These are phyloP conservation scores for Psylliodes chrysocephalus DNA, from an alignment of 2,888 invertebrate genomes.

Conservation along the genomic window DNA sequence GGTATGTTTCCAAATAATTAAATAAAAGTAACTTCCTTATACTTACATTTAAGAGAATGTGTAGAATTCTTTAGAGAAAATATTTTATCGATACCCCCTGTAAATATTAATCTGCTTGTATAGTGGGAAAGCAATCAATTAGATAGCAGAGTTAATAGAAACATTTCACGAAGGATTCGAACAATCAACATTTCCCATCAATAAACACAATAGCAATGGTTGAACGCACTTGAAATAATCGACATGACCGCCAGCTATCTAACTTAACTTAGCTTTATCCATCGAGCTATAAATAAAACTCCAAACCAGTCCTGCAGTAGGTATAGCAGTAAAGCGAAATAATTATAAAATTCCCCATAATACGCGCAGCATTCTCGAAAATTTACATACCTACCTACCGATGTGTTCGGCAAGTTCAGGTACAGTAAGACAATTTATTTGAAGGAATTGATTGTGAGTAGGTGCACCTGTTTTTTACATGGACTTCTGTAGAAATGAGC, in stretches of 20 bases:
- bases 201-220: constrained; percentile 47
- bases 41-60: too few relatives aligned
- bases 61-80: too few relatives aligned
- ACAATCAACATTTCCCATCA: constrained; percentile 40
- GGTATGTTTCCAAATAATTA: too few relatives aligned
- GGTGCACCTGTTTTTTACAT: constrained; percentile 57
- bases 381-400: constrained; percentile 62
- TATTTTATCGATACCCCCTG: too few relatives aligned
- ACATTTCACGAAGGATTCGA: constrained; percentile 12
- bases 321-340: constrained; percentile 46
- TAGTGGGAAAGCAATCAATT: not conserved
- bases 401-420: too few relatives aligned
- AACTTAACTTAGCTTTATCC: too few relatives aligned
- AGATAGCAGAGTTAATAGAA: constrained; percentile 1
- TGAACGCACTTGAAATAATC: constrained; percentile 46
- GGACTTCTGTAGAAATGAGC: constrained; percentile 50
- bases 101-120: too few relatives aligned
- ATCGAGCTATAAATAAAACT: constrained; percentile 23
- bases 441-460: constrained; percentile 17
- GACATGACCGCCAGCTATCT: constrained; percentile 25
- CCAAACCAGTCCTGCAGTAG: constrained; percentile 29
- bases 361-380: constrained; percentile 54
- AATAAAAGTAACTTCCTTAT: too few relatives aligned
- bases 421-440: constrained; percentile 54
- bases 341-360: constrained; percentile 60